phyloP scores from a whole-genome alignment of 1,140 invertebrate genomes.

The Propsilocerus akamusi region DNA sequence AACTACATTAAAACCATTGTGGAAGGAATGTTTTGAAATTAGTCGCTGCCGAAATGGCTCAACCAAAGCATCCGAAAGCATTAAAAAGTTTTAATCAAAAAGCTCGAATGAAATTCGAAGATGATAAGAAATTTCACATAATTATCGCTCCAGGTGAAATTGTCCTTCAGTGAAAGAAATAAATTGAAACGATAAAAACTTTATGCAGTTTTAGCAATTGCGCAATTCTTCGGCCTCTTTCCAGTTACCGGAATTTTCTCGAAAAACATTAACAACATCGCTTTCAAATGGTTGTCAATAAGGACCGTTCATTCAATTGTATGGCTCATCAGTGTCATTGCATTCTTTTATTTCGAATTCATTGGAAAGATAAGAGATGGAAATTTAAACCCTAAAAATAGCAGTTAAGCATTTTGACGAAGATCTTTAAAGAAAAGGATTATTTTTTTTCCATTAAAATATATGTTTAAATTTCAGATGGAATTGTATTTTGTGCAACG shows the following conservation, averaged over 20 bases:
- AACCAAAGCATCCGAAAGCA: no score
- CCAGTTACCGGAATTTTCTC: slow-evolving; percentile 13
- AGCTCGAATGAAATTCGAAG: neutral
- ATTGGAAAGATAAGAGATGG: slow-evolving; percentile 13
- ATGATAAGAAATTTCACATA: neutral
- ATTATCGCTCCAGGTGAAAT: neutral
- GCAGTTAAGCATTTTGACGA: slow-evolving; percentile 11
- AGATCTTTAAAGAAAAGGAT: neutral
- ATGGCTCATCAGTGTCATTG: slow-evolving; percentile 12
- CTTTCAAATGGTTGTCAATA: slow-evolving; percentile 13
- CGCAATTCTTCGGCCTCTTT: slow-evolving; percentile 16
- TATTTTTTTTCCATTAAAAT: neutral
- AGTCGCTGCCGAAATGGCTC: no score
- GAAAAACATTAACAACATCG: slow-evolving; percentile 11
- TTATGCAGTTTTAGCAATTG: slow-evolving; percentile 16
- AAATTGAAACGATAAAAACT: neutral
- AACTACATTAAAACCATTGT: no score
- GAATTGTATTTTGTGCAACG: slow-evolving; percentile 15
- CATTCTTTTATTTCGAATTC: slow-evolving; percentile 11
- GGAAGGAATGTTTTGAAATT: no score
- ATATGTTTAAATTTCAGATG: slow-evolving; percentile 10
- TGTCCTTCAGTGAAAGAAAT: neutral
- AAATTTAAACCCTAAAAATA: slow-evolving; percentile 16
- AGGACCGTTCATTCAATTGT: slow-evolving; percentile 11
- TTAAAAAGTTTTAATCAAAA: no score